phyloP scores from a whole-genome alignment of 2,888 invertebrate genomes.

The Phania funesta region DNA sequence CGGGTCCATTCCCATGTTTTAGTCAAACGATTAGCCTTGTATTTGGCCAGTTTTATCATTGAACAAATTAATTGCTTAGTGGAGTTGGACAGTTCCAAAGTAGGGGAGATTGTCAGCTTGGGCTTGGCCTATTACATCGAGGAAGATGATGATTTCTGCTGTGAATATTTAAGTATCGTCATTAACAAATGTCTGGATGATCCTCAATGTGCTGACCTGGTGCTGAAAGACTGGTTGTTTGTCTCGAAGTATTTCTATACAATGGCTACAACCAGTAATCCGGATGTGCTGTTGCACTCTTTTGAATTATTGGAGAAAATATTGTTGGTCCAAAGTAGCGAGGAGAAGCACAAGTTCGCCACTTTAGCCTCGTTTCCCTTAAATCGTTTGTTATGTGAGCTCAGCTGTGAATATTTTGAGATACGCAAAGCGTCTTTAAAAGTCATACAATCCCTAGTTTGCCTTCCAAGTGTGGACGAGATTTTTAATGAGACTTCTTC shows the following conservation, averaged over 20 bases:
- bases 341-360: conserved; percentile 68
- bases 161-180: conserved; percentile 74
- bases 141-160: conserved; percentile 74
- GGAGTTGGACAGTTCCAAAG: conserved; percentile 69
- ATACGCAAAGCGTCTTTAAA: conserved; percentile 72
- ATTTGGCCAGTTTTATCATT: conserved; percentile 71
- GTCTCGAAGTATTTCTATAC: conserved; percentile 72
- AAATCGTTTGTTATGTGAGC: conserved; percentile 74
- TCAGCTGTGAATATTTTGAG: conserved; percentile 73
- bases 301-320: conserved; percentile 73
- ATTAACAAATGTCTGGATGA: conserved; percentile 74
- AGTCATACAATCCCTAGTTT: conserved; percentile 71
- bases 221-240: conserved; percentile 68
- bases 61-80: conserved; percentile 71
- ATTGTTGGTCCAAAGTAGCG: conserved; percentile 69
- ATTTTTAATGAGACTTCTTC: conserved; percentile 68
- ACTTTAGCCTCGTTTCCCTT: conserved; percentile 71
- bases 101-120: conserved; percentile 65
- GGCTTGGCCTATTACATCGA: conserved; percentile 69
- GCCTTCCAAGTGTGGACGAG: conserved; percentile 70
- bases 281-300: conserved; percentile 73
- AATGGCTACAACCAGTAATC: conserved; percentile 71
- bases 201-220: conserved; percentile 71
- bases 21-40: conserved; percentile 72
- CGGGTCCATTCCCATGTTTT: conserved; percentile 68